These are phyloP conservation scores for Stramonita haemastoma DNA, from an alignment of 2,888 invertebrate species.

Conservation along the genomic window DNA sequence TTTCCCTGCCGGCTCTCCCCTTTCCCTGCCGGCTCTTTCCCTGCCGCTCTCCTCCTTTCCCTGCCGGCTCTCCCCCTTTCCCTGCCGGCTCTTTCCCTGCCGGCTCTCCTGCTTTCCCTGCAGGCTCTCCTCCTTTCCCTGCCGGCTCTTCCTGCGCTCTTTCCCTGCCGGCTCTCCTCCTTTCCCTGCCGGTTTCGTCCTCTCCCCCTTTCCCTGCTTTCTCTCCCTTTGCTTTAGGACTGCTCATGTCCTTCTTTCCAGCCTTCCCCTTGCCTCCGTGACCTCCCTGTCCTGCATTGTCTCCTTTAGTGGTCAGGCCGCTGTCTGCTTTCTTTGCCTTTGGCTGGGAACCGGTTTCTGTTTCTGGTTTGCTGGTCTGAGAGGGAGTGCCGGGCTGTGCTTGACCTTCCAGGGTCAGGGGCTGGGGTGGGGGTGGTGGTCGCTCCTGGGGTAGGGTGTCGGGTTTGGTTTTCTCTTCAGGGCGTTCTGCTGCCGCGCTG, in stretches of 20 bases:
- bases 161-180: neutral
- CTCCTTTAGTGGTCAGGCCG: slow-evolving; percentile 8
- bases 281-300: slow-evolving; percentile 4
- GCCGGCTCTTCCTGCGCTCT: slow-evolving; percentile 3
- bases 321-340: neutral
- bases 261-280: neutral
- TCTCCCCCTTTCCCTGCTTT: neutral
- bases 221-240: neutral
- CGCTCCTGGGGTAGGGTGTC: no score
- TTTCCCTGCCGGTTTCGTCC: neutral
- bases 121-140: neutral
- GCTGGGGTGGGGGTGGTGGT: neutral
- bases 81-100: slow-evolving; percentile 30
- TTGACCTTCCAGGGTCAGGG: neutral
- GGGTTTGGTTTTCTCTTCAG: neutral
- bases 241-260: neutral
- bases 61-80: neutral
- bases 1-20: neutral
- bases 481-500: neutral
- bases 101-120: neutral
- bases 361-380: neutral
- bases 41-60: neutral
- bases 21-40: neutral
- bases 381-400: no score
- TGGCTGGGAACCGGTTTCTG: neutral